Base-by-base conservation (phyloP, 2,888 invertebrate genomes). In the Hanleya hanleyi region DNA sequence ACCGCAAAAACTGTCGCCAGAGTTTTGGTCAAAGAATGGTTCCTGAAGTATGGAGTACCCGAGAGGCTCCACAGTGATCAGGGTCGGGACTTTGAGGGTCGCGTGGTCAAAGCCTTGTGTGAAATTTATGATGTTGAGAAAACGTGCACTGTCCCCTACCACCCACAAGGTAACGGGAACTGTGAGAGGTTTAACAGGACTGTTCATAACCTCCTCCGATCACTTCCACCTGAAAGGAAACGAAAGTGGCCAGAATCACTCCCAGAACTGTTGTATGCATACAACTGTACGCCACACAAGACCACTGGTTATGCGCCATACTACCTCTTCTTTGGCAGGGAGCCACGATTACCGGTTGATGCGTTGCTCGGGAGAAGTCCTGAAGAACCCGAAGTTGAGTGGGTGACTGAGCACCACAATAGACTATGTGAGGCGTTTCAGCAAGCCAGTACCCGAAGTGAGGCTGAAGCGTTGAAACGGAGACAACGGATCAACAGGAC, bases 151-250 rank as follows among this genome's bases (percentile, higher is more conserved):
- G 77, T 74, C 1, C 75, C 81, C 0, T 80, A 81, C 68, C 73
- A 81, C 47, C 81, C 79, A 18, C 33, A 73, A 50, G 78, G 80
- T 2, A 80, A 81, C 49, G 73, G 72, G 1, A 74, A 79, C 22
- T 80, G 79, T 64, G 78, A 83, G 69, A 35, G 80, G 9, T 81
- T 83, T 62, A 80, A 82, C 69, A 18, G 77, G 1, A 78, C 78
- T 0, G 33, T 81, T 3, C 78, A 78, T 35, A 67, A 79, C 32
- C 64, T 80, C 47, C 49, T n/a, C n/a, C n/a, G n/a, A n/a, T n/a
- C n/a, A n/a, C n/a, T n/a, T n/a, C n/a, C 69, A 32, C 66, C 67
- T 33, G 69, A 71, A 15, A 15, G 73, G 41, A 80, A 80, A 67
- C 22, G 57, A 5, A 69, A 70, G 29, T 81, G 79, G 80, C 76